Percentiles rank a stretch among this genome's conserved stretches.
Conservation (phyloP, 2,888 invertebrate genomes). For the Tineola bisselliella region DNA sequence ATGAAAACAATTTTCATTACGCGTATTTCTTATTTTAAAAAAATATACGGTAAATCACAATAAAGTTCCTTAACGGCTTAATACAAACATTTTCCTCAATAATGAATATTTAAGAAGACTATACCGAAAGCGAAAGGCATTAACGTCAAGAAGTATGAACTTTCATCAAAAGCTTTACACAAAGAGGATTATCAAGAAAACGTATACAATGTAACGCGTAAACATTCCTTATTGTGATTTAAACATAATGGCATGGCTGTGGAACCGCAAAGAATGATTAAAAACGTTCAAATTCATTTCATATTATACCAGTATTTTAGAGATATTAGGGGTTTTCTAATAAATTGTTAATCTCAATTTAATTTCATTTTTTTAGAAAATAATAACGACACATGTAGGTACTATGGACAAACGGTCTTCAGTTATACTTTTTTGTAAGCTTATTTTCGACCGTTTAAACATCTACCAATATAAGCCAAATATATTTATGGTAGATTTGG, state of each 20-base stretch:
- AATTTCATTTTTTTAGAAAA: no score
- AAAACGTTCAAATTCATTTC: neutral
- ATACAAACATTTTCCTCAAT: neutral
- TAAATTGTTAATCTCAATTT: no score
- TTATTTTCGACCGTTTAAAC: no score
- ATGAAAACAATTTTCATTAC: no score
- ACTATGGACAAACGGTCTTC: no score
- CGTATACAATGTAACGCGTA: constrained; percentile 5
- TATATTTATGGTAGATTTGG: no score
- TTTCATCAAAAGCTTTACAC: constrained; percentile 10
- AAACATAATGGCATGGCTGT: neutral
- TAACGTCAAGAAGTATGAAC: constrained; percentile 12
- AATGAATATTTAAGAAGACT: constrained; percentile 9
- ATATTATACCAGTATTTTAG: neutral
- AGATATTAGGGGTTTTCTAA: no score
- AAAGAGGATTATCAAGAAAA: constrained; percentile 11
- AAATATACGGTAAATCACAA: neutral
- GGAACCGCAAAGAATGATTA: neutral
- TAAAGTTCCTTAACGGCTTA: neutral
- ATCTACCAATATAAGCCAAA: no score
- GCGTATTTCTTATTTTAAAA: neutral
- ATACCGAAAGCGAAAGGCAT: constrained; percentile 3
- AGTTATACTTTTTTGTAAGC: no score
- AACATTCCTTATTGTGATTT: neutral
- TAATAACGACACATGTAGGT: no score